Conservation (phyloP, 2,797 vertebrate species). For the Lepus oiostolus region DNA sequence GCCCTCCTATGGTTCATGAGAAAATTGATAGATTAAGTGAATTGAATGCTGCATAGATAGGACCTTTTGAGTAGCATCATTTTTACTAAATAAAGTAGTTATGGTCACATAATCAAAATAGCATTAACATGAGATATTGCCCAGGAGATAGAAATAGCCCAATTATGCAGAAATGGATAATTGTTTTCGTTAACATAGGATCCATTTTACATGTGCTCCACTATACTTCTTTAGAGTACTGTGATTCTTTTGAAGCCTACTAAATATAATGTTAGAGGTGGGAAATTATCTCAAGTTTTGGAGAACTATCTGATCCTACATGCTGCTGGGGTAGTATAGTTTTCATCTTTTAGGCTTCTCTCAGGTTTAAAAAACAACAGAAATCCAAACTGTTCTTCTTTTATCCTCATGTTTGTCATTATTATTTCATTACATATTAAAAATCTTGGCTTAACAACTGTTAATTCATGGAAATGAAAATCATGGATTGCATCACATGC, state of each 20-base stretch:
- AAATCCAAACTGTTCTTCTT: not conserved
- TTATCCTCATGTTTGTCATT: not conserved
- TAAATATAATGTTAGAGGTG: constrained; percentile 1
- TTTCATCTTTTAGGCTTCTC: not conserved
- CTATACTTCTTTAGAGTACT: constrained; percentile 43
- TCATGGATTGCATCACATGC: not conserved
- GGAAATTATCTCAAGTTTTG: not conserved
- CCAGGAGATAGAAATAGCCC: constrained; percentile 51
- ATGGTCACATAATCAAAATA: constrained; percentile 49
- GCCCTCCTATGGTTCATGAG: not conserved
- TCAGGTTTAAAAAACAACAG: not conserved
- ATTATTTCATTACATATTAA: not conserved
- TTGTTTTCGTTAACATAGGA: constrained; percentile 54
- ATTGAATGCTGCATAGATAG: not conserved
- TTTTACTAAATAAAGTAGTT: constrained; percentile 65
- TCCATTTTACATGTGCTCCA: constrained; percentile 51
- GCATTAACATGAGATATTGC: constrained; percentile 42
- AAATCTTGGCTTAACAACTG: not conserved
- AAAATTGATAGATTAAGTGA: constrained; percentile 39
- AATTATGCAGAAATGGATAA: constrained; percentile 71
- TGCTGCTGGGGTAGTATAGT: not conserved
- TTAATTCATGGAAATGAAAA: not conserved
- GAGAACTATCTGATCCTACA: not conserved
- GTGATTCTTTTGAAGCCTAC: constrained; percentile 26
- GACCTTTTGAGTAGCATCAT: constrained; percentile 38